Percentiles rank a stretch among this genome's conserved stretches.
Evolutionary conservation across 2,888 invertebrate genomes (phyloP).

Genomic region (Ectemnius continuus): DNA sequence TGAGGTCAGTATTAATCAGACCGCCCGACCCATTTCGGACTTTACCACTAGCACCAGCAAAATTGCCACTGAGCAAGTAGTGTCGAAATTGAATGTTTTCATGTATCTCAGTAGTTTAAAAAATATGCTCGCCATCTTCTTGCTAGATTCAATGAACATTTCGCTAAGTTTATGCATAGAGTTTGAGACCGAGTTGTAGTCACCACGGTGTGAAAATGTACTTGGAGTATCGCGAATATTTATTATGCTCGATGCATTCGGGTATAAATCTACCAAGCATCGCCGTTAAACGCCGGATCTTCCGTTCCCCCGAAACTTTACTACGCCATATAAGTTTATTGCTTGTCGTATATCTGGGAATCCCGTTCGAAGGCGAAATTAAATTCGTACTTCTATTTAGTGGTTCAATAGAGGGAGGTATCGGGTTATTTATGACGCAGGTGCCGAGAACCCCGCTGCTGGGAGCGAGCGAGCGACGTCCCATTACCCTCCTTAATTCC

Average conservation of each 20-base stretch:
- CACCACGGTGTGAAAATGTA: background rate
- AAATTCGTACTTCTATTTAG: slow-evolving; percentile 4
- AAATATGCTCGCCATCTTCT: too few species aligned
- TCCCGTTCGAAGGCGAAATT: slow-evolving; percentile 10
- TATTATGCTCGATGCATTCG: background rate
- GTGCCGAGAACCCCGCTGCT: too few species aligned
- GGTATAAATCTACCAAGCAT: slow-evolving; percentile 1
- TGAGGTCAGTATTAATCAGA: too few species aligned
- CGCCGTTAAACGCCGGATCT: slow-evolving; percentile 4
- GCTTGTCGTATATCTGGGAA: background rate
- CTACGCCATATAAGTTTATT: slow-evolving; percentile 20
- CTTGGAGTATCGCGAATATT: slow-evolving; percentile 1
- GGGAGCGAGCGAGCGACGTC: too few species aligned
- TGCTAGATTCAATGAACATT: background rate
- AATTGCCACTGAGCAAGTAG: too few species aligned
- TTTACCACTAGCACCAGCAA: too few species aligned
- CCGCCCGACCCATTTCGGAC: too few species aligned
- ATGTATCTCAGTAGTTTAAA: too few species aligned
- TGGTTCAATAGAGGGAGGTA: slow-evolving; percentile 16
- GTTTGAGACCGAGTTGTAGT: slow-evolving; percentile 2
- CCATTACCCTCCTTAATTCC: too few species aligned
- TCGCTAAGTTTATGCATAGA: slow-evolving; percentile 7
- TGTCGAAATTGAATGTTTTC: too few species aligned
- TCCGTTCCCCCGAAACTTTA: slow-evolving; percentile 10
- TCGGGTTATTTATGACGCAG: too few species aligned